Conservation (phyloP, 2,888 invertebrate species). For the Campopleginae sp. region DNA sequence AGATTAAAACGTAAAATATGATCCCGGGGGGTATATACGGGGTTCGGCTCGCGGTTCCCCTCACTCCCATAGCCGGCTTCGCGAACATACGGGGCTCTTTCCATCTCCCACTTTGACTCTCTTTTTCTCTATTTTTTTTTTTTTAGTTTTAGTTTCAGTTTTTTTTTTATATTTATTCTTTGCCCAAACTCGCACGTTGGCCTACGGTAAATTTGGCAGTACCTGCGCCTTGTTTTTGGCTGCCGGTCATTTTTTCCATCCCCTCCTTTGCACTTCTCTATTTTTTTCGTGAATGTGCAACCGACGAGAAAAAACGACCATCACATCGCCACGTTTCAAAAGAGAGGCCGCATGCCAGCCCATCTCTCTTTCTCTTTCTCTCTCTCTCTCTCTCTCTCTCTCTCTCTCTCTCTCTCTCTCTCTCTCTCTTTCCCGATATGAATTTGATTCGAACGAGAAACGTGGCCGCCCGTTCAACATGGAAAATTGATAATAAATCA, state of each 20-base stretch:
- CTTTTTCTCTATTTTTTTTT: slow-evolving; percentile 46
- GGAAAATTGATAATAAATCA: slow-evolving; percentile 36
- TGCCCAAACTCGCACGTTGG: slow-evolving; percentile 47
- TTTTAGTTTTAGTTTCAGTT: slow-evolving; percentile 25
- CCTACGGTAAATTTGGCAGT: slow-evolving; percentile 75
- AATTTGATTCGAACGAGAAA: slow-evolving; percentile 59
- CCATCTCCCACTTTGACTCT: slow-evolving; percentile 51
- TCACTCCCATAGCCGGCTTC: slow-evolving; percentile 25
- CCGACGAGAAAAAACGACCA: slow-evolving; percentile 63
- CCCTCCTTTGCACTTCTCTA: slow-evolving; percentile 6
- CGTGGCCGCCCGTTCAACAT: slow-evolving; percentile 14
- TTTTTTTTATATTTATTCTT: slow-evolving; percentile 34
- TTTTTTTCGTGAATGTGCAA: slow-evolving; percentile 54
- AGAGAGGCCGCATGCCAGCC: slow-evolving; percentile 1
- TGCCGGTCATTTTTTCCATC: slow-evolving; percentile 67
- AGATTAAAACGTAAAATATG: slow-evolving; percentile 84
- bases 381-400: no score
- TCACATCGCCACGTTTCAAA: slow-evolving; percentile 14
- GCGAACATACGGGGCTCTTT: slow-evolving; percentile 26
- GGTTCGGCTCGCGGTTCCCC: slow-evolving; percentile 65
- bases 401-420: no score
- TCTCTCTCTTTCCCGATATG: slow-evolving; percentile 31
- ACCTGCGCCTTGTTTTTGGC: slow-evolving; percentile 70
- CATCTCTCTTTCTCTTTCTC: not conserved
- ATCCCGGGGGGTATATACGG: slow-evolving; percentile 77